Percentiles rank a stretch among this genome's conserved stretches.
phyloP scores from a whole-genome alignment of 2,888 invertebrate species.

The Apodemia hepburni region DNA sequence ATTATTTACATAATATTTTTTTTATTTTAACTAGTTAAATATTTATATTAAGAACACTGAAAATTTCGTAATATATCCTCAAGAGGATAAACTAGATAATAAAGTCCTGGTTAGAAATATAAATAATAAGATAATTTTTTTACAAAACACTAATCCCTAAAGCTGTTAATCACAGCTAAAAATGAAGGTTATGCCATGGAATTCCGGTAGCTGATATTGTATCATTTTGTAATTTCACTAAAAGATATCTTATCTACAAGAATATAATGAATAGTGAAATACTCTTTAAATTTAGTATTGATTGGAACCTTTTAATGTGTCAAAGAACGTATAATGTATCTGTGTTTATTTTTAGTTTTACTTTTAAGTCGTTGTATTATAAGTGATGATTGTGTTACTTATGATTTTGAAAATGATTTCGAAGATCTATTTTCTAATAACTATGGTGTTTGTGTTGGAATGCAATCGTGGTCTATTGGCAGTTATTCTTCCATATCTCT shows the following conservation, averaged over 20 bases:
- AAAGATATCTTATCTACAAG: slow-evolving; percentile 20
- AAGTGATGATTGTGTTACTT: slow-evolving; percentile 8
- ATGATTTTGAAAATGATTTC: slow-evolving; percentile 6
- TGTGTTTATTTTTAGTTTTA: neutral
- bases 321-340: neutral
- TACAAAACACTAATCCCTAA: neutral
- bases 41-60: neutral
- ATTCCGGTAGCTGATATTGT: neutral
- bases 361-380: neutral
- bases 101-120: neutral
- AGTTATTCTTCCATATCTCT: slow-evolving; percentile 9
- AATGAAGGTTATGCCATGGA: neutral
- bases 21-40: neutral
- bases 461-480: slow-evolving; percentile 3
- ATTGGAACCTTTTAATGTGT: neutral
- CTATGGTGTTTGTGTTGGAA: neutral
- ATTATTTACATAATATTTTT: neutral
- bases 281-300: neutral
- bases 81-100: neutral
- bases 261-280: slow-evolving; percentile 7
- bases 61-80: neutral
- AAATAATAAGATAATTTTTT: neutral
- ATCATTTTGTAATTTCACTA: slow-evolving; percentile 12
- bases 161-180: neutral
- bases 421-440: neutral